phyloP scores from a whole-genome alignment of 2,888 invertebrate species.

The Rotaria socialis region DNA sequence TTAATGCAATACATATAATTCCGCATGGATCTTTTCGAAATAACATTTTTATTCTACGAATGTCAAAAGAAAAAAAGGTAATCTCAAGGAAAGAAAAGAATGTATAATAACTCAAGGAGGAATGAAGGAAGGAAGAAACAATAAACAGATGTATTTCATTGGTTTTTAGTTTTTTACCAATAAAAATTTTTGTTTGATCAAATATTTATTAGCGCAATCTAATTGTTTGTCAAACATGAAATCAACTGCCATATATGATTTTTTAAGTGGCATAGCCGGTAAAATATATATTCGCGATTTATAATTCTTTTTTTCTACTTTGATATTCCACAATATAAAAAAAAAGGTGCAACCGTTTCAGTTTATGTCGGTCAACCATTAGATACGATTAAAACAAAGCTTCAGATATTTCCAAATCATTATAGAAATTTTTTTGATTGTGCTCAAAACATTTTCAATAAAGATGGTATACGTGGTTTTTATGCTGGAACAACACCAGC shows the following conservation, averaged over 20 bases:
- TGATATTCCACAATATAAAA: background rate
- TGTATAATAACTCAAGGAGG: background rate
- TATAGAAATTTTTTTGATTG: conserved; percentile 83
- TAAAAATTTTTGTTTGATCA: background rate
- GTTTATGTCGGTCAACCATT: conserved; percentile 95
- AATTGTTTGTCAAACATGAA: conserved; percentile 23
- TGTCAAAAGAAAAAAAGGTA: conserved; percentile 2
- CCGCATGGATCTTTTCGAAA: conserved; percentile 79
- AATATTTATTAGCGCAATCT: conserved; percentile 8
- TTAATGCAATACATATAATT: conserved; percentile 73
- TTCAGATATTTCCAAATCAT: conserved; percentile 89
- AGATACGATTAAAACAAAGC: conserved; percentile 97
- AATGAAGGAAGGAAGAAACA: background rate
- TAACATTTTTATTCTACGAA: conserved; percentile 58
- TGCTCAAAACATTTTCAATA: conserved; percentile 73
- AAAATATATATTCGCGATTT: background rate
- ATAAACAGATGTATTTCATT: background rate
- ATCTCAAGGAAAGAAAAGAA: background rate
- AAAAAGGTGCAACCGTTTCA: conserved; percentile 77
- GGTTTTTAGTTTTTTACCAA: background rate
- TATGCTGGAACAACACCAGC: conserved; percentile 82
- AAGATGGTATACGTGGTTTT: conserved; percentile 73
- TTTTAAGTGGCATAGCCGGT: conserved; percentile 41
- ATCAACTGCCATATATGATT: conserved; percentile 36
- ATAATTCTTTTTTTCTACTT: too few relatives aligned